Percentiles rank a stretch among this genome's conserved stretches.
Conservation (phyloP, 37 sponge, comb jelly and placozoan genomes). For the Ianthella basta region DNA sequence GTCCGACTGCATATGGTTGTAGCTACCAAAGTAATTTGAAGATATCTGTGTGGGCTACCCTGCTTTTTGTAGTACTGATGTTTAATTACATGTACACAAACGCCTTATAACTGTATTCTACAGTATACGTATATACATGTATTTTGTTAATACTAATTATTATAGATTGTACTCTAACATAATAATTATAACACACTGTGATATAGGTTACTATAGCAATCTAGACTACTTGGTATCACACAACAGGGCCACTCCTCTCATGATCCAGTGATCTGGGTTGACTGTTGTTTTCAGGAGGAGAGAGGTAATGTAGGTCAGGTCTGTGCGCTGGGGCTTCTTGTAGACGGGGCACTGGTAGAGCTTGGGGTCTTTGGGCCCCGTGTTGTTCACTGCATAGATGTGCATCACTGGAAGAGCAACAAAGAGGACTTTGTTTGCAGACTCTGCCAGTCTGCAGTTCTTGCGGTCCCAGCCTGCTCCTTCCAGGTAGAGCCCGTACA, state of each 20-base stretch:
- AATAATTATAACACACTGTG: too few species aligned
- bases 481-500: conserved; percentile 94
- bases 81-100: too few species aligned
- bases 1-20: too few species aligned
- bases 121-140: too few species aligned
- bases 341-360: conserved; percentile 98
- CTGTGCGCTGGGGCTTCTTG: conserved; percentile 97
- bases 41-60: too few species aligned
- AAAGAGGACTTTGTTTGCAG: conserved; percentile 94
- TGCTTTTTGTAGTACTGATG: too few species aligned
- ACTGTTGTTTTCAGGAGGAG: conserved; percentile 78
- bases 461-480: conserved; percentile 98
- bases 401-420: conserved; percentile 87
- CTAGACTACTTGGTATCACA: conserved; percentile 91
- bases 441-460: conserved; percentile 74
- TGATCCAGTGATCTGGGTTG: conserved; percentile 93
- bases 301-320: conserved; percentile 95
- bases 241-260: conserved; percentile 95
- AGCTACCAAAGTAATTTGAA: too few species aligned
- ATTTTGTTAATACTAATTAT: too few species aligned
- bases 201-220: too few species aligned
- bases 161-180: too few species aligned
- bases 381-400: conserved; percentile 90
- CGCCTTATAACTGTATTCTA: too few species aligned
- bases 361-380: conserved; percentile 72